These are phyloP conservation scores for Cyprinodon variegatus DNA, from an alignment of 2,113 vertebrate genomes.

Conservation along the genomic window DNA sequence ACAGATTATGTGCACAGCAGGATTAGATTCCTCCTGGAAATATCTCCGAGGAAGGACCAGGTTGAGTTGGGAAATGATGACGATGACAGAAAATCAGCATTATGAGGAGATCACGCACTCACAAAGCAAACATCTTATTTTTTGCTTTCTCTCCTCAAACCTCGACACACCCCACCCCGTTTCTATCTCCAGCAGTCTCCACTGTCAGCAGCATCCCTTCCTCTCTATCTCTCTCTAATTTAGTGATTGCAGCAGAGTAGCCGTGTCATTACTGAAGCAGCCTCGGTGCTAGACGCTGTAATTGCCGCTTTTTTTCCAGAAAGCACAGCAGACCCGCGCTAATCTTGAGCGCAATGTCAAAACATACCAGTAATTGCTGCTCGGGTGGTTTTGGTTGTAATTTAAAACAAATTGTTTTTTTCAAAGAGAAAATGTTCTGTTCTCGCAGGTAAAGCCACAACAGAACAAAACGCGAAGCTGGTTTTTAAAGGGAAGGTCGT, in stretches of 20 bases:
- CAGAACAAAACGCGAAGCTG: not conserved
- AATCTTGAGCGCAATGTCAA: conserved; percentile 28
- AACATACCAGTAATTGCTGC: conserved; percentile 27
- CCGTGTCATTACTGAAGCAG: conserved; percentile 20
- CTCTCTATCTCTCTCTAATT: conserved; percentile 32
- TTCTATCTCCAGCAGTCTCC: not conserved
- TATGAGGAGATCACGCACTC: conserved; percentile 24
- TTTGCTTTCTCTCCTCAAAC: conserved; percentile 23
- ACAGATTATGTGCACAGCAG: not conserved
- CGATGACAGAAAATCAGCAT: conserved; percentile 14
- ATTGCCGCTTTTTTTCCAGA: conserved; percentile 36
- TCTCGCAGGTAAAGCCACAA: not conserved
- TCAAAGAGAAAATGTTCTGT: not conserved
- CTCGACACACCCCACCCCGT: conserved; percentile 11
- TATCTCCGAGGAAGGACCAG: conserved; percentile 18
- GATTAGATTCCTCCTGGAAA: conserved; percentile 21
- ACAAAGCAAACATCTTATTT: conserved; percentile 33
- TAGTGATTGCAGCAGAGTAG: conserved; percentile 37
- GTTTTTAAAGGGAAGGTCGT: not conserved
- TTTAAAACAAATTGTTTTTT: conserved; percentile 18
- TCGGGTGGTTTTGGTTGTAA: conserved; percentile 1
- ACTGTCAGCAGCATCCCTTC: conserved; percentile 11
- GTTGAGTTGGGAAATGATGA: conserved; percentile 18
- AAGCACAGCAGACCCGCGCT: conserved; percentile 12
- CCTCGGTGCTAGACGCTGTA: conserved; percentile 8